A percentile compares a stretch with the other conserved stretches of the same genome.
phyloP scores from a whole-genome alignment of 1,140 invertebrate genomes.

The Drosophila tani region DNA sequence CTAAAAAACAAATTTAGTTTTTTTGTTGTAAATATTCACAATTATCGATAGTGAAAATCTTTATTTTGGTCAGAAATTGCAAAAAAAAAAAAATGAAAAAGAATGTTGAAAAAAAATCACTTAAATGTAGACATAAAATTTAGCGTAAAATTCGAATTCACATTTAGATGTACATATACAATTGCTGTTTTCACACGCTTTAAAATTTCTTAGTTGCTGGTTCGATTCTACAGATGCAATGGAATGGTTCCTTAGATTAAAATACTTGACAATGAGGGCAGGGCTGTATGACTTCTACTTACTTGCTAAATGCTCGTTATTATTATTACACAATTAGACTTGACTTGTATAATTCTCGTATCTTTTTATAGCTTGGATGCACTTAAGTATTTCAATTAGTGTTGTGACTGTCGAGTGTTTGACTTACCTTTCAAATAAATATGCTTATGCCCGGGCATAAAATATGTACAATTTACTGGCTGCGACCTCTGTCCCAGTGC shows the following conservation, averaged over 20 bases:
- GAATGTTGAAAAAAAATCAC: conserved; percentile 23
- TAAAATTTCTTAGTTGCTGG: conserved; percentile 4
- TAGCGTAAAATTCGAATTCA: conserved; percentile 31
- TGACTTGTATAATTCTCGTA: neutral
- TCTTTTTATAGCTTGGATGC: neutral
- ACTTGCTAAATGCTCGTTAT: neutral
- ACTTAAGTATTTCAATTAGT: neutral
- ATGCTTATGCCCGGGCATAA: neutral
- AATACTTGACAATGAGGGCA: conserved; percentile 11
- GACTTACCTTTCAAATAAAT: conserved; percentile 6
- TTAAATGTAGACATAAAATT: conserved; percentile 14
- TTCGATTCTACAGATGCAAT: conserved; percentile 8
- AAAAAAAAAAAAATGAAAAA: conserved; percentile 20
- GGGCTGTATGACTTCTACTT: conserved; percentile 7
- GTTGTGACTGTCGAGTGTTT: conserved; percentile 5
- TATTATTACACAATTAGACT: neutral
- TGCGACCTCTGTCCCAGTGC: neutral
- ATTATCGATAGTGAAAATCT: conserved; percentile 35
- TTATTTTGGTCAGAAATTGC: conserved; percentile 42
- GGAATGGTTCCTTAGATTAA: conserved; percentile 22
- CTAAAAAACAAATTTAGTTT: too few species aligned
- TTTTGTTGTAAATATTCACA: conserved; percentile 22
- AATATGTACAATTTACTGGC: conserved; percentile 17
- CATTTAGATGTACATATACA: conserved; percentile 14
- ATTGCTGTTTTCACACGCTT: neutral